These are phyloP conservation scores for Ceratosolen solmsi DNA, from an alignment of 1,140 invertebrate genomes.

Conservation along the genomic window DNA sequence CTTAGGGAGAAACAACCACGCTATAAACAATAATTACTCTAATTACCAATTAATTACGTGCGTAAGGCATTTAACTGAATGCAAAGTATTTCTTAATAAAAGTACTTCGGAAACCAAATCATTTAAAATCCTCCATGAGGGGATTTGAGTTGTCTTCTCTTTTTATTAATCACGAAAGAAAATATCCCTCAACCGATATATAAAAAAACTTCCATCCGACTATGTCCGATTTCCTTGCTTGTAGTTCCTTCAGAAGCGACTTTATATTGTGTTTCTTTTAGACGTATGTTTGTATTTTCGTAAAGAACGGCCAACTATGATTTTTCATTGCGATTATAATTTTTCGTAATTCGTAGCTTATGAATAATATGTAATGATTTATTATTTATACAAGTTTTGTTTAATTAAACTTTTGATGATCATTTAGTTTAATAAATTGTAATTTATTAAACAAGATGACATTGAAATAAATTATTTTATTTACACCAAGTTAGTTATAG, in stretches of 20 bases:
- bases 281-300: constrained; percentile 43
- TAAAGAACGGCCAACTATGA: constrained; percentile 22
- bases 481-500: constrained; percentile 40
- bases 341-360: constrained; percentile 36
- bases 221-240: constrained; percentile 36
- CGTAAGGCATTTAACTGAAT: constrained; percentile 74
- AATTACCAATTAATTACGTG: constrained; percentile 71
- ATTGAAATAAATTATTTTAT: constrained; percentile 51
- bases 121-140: neutral
- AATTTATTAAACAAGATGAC: constrained; percentile 42
- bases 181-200: constrained; percentile 27
- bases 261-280: constrained; percentile 47
- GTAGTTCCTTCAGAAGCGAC: constrained; percentile 49
- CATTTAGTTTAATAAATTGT: constrained; percentile 44
- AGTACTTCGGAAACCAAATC: constrained; percentile 70
- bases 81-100: constrained; percentile 76
- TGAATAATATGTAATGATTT: constrained; percentile 38
- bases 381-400: constrained; percentile 47
- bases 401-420: constrained; percentile 36
- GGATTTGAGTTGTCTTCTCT: constrained; percentile 41
- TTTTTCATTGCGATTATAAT: constrained; percentile 43
- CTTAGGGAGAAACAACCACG: constrained; percentile 66
- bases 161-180: constrained; percentile 23
- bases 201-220: constrained; percentile 22
- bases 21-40: constrained; percentile 74